Conservation (phyloP, 2,113 vertebrate genomes). For the Recurvirostra avosetta region DNA sequence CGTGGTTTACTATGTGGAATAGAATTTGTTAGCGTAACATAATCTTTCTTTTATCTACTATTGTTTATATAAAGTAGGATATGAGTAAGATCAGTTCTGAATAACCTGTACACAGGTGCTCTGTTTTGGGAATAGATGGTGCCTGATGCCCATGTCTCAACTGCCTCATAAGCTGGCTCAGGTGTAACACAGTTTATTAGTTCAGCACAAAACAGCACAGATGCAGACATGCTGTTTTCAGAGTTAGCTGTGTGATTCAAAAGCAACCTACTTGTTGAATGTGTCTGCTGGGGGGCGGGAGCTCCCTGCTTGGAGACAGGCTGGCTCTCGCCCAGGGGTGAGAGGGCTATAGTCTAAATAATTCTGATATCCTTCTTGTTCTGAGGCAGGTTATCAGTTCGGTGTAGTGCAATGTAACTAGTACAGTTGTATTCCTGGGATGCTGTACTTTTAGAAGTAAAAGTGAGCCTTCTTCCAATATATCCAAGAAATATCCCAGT, state of each 20-base stretch:
- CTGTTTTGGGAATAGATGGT: accelerated
- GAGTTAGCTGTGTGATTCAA: not conserved
- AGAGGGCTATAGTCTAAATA: not conserved
- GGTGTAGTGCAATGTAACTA: not conserved
- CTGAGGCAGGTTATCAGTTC: not conserved
- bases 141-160: not conserved
- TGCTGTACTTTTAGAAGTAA: not conserved
- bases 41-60: not conserved
- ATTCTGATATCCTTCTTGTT: not conserved
- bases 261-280: not conserved
- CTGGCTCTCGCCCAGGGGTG: not conserved
- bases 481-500: not conserved
- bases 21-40: not conserved
- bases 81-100: not conserved
- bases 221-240: not conserved
- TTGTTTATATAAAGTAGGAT: not conserved
- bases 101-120: not conserved
- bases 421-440: not conserved
- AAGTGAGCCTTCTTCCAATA: not conserved
- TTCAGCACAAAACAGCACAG: not conserved
- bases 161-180: not conserved
- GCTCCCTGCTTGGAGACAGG: not conserved
- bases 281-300: not conserved
- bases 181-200: not conserved
- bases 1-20: not conserved